phyloP scores from a whole-genome alignment of 2,797 vertebrate species.

The Notoglanidium macrostoma region DNA sequence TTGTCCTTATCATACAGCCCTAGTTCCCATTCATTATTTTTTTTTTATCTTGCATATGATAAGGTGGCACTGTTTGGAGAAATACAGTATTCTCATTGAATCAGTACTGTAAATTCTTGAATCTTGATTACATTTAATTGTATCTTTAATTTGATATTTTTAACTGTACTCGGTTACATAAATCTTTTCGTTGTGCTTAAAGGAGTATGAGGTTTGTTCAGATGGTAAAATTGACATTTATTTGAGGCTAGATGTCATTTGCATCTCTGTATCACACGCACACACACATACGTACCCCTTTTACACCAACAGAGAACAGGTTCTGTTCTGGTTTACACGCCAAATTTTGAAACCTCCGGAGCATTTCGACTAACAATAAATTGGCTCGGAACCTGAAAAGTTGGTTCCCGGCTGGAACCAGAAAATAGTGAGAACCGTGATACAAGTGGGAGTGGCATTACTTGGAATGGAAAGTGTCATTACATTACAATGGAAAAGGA shows the following conservation, averaged over 20 bases:
- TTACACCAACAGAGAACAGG: no score
- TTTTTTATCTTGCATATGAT: not conserved
- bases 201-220: not conserved
- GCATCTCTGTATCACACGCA: not conserved
- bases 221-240: not conserved
- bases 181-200: not conserved
- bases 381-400: no score
- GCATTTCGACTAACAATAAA: no score
- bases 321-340: no score
- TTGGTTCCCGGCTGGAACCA: no score
- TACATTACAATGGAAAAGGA: no score
- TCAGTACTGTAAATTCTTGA: not conserved
- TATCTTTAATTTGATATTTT: not conserved
- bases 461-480: no score
- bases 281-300: no score
- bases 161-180: not conserved
- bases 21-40: not conserved
- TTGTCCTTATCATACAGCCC: not conserved
- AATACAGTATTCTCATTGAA: not conserved
- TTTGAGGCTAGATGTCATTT: not conserved
- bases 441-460: no score
- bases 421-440: no score
- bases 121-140: not conserved
- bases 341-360: no score
- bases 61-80: not conserved